These are phyloP conservation scores for Nesometra sesokonis DNA, from an alignment of 35 echinoderm and acorn worm species.

Conservation along the genomic window DNA sequence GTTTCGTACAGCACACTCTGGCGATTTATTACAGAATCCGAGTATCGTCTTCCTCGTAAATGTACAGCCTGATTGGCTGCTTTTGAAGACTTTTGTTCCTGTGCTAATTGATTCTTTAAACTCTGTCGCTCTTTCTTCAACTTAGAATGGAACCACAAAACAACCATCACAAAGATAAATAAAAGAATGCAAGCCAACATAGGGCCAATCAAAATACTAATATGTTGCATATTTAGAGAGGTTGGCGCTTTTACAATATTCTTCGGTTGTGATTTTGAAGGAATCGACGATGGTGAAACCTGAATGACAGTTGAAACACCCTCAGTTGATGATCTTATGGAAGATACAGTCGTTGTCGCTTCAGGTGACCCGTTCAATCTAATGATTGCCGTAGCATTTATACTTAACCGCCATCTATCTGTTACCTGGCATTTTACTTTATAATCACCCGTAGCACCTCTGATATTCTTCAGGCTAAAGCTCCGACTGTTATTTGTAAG, in stretches of 20 bases:
- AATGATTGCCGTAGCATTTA: conserved; percentile 35
- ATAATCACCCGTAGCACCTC: neutral
- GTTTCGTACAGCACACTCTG: conserved; percentile 12
- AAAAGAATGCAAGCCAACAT: conserved; percentile 38
- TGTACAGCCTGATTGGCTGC: conserved; percentile 14
- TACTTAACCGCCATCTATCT: conserved; percentile 21
- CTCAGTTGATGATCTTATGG: no score
- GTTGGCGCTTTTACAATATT: neutral
- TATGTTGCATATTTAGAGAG: conserved; percentile 13
- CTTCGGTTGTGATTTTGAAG: neutral
- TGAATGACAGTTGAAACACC: neutral
- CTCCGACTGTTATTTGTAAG: conserved; percentile 28
- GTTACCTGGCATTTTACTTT: conserved; percentile 40
- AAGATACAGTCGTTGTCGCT: neutral
- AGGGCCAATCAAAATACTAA: conserved; percentile 48
- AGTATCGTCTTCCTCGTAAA: conserved; percentile 22
- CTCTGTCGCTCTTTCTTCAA: conserved; percentile 21
- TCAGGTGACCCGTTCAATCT: neutral
- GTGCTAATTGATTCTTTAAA: neutral
- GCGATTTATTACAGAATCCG: conserved; percentile 34
- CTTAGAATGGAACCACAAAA: conserved; percentile 37
- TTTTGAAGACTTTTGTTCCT: neutral
- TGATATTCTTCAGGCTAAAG: conserved; percentile 18
- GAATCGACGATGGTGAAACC: neutral
- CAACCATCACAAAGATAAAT: conserved; percentile 32